A percentile compares a stretch with the other conserved stretches of the same genome.
These are phyloP conservation scores for Polymixis lichenea DNA, from an alignment of 2,888 invertebrate genomes.

Conservation along the genomic window DNA sequence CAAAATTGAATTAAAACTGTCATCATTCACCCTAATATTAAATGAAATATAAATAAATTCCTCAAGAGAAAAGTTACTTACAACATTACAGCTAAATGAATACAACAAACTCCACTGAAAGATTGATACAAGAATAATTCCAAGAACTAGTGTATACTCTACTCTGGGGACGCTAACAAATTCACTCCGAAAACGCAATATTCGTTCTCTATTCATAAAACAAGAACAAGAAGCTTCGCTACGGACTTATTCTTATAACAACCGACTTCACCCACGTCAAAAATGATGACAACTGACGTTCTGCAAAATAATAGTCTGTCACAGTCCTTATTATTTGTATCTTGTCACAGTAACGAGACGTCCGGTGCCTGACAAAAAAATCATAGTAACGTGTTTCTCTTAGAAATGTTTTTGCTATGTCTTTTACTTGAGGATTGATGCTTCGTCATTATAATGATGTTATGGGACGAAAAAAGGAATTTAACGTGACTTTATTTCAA, in stretches of 20 bases:
- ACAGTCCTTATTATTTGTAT: constrained; percentile 61
- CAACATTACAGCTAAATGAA: constrained; percentile 10
- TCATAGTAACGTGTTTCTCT: constrained; percentile 53
- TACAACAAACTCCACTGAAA: constrained; percentile 27
- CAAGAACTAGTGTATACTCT: constrained; percentile 14
- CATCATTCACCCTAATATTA: not conserved
- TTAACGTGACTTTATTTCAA: constrained; percentile 8
- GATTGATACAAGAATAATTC: constrained; percentile 45
- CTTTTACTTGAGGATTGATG: constrained; percentile 32
- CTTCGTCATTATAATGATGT: constrained; percentile 49
- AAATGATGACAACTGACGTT: constrained; percentile 77
- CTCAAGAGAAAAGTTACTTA: constrained; percentile 6
- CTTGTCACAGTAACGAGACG: constrained; percentile 55
- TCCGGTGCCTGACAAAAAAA: constrained; percentile 53
- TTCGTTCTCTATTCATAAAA: constrained; percentile 64
- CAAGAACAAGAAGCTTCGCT: constrained; percentile 50
- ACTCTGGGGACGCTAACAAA: constrained; percentile 33
- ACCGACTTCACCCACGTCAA: constrained; percentile 73
- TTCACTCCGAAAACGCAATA: constrained; percentile 57
- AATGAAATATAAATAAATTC: not conserved
- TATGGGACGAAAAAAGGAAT: not conserved
- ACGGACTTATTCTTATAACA: constrained; percentile 52
- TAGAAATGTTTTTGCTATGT: constrained; percentile 39
- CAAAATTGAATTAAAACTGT: not conserved
- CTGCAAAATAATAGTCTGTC: constrained; percentile 70